phyloP scores from a whole-genome alignment of 2,888 invertebrate species.

The Stenotaenia linearis region DNA sequence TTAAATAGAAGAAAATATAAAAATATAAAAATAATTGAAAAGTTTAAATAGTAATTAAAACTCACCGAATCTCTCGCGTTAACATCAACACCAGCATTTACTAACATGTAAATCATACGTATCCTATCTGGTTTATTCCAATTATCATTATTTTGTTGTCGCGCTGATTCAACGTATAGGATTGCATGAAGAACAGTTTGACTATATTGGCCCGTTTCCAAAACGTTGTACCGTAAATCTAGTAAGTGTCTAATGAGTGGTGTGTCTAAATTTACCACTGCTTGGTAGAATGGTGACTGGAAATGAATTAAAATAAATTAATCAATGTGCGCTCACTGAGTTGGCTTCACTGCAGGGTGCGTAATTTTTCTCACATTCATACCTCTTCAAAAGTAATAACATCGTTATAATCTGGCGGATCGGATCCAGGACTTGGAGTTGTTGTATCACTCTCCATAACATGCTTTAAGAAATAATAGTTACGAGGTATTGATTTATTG shows the following conservation, averaged over 20 bases:
- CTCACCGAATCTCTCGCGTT: slow-evolving; percentile 1
- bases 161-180: slow-evolving; percentile 7
- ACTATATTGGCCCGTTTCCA: slow-evolving; percentile 20
- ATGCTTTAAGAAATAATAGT: not conserved
- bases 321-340: not conserved
- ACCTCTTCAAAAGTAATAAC: slow-evolving; percentile 31
- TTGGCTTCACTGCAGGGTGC: not conserved
- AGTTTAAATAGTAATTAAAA: not conserved
- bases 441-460: slow-evolving; percentile 21
- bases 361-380: not conserved
- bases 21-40: not conserved
- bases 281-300: slow-evolving; percentile 30
- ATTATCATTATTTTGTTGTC: not conserved
- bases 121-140: not conserved
- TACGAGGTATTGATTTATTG: not conserved
- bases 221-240: slow-evolving; percentile 24
- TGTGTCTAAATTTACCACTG: slow-evolving; percentile 24
- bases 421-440: slow-evolving; percentile 30
- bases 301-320: slow-evolving; percentile 6
- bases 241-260: not conserved
- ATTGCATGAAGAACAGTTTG: slow-evolving; percentile 27
- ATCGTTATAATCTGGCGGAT: slow-evolving; percentile 29
- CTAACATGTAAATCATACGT: slow-evolving; percentile 9
- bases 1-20: not conserved
- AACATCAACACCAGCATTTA: slow-evolving; percentile 27